Evolutionary conservation across 2,113 vertebrate genomes (phyloP).

Genomic region (Mungos mungo): DNA sequence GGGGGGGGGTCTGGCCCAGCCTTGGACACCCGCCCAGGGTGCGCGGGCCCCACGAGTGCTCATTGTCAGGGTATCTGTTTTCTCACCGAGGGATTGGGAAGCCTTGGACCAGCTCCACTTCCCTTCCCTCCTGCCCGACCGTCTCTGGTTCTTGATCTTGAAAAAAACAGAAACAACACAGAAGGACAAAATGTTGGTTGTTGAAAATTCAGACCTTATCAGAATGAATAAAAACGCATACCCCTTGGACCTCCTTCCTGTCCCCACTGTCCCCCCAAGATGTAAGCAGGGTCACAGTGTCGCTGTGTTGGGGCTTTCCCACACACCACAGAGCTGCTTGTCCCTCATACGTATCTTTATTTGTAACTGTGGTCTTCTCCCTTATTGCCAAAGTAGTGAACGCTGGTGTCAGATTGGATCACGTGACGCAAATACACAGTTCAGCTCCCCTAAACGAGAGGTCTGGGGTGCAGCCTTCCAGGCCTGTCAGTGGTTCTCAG

Average conservation of each 20-base stretch:
- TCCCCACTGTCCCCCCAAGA: neutral
- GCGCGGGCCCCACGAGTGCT: neutral
- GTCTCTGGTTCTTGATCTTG: neutral
- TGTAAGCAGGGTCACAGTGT: neutral
- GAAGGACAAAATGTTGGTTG: neutral
- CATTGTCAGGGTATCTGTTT: conserved; percentile 24
- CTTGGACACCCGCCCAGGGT: neutral
- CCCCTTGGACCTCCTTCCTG: neutral
- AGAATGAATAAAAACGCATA: neutral
- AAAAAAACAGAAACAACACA: no score
- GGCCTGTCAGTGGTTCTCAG: no score
- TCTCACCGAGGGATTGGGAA: neutral
- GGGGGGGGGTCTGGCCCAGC: neutral
- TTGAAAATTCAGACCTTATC: neutral
- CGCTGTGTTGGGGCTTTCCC: neutral
- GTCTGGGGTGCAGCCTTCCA: neutral
- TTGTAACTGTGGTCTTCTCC: neutral
- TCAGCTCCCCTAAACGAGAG: neutral
- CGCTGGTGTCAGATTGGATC: neutral
- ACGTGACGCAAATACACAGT: neutral
- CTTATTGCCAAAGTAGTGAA: neutral
- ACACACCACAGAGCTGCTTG: accelerated
- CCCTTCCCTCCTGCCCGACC: neutral
- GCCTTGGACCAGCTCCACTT: neutral
- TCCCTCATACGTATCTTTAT: neutral